A percentile compares a stretch with the other conserved stretches of the same genome.
Evolutionary conservation across 2,113 vertebrate genomes (phyloP).

Genomic region (Cebidichthys violaceus): DNA sequence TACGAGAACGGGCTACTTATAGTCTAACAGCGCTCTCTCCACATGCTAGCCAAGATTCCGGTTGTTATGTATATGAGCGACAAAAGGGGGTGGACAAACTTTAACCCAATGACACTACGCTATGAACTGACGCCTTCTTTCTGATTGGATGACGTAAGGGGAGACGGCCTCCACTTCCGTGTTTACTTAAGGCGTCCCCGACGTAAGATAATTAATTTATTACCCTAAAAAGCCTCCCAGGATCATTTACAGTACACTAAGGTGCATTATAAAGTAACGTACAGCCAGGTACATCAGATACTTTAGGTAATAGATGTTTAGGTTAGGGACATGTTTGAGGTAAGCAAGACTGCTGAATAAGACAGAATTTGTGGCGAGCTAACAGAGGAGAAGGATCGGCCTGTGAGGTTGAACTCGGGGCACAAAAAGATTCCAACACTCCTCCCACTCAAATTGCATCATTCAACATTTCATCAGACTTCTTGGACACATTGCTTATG

Average conservation of each 20-base stretch:
- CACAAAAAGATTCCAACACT: fast-evolving
- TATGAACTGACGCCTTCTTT: slow-evolving; percentile 71
- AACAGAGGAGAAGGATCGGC: fast-evolving
- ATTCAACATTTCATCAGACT: slow-evolving; percentile 13
- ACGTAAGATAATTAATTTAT: fast-evolving
- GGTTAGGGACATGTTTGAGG: not conserved
- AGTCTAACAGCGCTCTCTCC: not conserved
- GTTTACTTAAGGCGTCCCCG: not conserved
- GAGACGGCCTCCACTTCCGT: not conserved
- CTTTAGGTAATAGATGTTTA: not conserved
- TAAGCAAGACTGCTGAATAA: not conserved
- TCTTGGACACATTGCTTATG: not conserved
- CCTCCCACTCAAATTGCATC: slow-evolving; percentile 6
- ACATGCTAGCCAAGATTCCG: not conserved
- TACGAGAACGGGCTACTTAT: fast-evolving
- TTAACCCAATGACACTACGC: slow-evolving; percentile 73
- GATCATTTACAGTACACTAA: not conserved
- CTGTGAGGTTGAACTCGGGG: not conserved
- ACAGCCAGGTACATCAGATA: not conserved
- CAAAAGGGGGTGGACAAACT: slow-evolving; percentile 56
- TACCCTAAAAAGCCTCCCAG: not conserved
- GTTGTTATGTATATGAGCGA: slow-evolving; percentile 67
- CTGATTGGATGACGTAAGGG: slow-evolving; percentile 56
- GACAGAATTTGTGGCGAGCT: fast-evolving
- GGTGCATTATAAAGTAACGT: fast-evolving